Percentiles rank a stretch among this genome's conserved stretches.
Evolutionary conservation across 2,113 vertebrate species (phyloP).

Genomic region (Apus apus): DNA sequence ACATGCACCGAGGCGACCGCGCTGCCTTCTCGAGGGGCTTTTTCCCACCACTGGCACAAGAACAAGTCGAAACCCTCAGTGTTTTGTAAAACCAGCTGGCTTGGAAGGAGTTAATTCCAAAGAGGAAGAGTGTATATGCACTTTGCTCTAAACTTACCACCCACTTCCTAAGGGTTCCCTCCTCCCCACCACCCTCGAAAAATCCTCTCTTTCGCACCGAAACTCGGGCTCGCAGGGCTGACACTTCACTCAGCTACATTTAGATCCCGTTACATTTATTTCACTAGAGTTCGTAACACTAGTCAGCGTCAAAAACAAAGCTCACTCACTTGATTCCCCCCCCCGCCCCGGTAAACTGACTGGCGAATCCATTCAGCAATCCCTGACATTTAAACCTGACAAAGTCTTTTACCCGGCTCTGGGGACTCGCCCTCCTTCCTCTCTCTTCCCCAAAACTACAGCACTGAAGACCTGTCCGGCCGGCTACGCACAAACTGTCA

Average conservation of each 20-base stretch:
- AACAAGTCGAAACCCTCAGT: not conserved
- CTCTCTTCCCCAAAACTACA: constrained; percentile 27
- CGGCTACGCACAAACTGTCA: constrained; percentile 32
- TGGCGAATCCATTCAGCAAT: constrained; percentile 48
- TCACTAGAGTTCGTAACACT: not conserved
- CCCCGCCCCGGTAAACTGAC: constrained; percentile 63
- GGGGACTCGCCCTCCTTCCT: not conserved
- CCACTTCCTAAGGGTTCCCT: constrained; percentile 77
- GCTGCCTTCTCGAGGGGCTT: constrained; percentile 5
- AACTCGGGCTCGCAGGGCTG: constrained; percentile 45
- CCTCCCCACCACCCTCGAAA: constrained; percentile 51
- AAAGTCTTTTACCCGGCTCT: not conserved
- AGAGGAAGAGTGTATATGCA: constrained; percentile 77
- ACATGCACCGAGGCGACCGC: not conserved
- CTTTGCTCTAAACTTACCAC: constrained; percentile 82
- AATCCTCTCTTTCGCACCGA: constrained; percentile 48
- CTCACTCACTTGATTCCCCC: constrained; percentile 68
- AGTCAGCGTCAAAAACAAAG: constrained; percentile 59
- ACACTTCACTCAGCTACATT: constrained; percentile 64
- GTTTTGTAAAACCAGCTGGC: constrained; percentile 8
- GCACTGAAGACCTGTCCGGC: not conserved
- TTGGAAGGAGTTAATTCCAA: constrained; percentile 78
- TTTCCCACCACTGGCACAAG: not conserved
- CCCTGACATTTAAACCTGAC: constrained; percentile 14
- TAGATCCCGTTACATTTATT: constrained; percentile 57